These are phyloP conservation scores for Branchipolynoe longqiensis DNA, from an alignment of 2,888 invertebrate species.

Conservation along the genomic window DNA sequence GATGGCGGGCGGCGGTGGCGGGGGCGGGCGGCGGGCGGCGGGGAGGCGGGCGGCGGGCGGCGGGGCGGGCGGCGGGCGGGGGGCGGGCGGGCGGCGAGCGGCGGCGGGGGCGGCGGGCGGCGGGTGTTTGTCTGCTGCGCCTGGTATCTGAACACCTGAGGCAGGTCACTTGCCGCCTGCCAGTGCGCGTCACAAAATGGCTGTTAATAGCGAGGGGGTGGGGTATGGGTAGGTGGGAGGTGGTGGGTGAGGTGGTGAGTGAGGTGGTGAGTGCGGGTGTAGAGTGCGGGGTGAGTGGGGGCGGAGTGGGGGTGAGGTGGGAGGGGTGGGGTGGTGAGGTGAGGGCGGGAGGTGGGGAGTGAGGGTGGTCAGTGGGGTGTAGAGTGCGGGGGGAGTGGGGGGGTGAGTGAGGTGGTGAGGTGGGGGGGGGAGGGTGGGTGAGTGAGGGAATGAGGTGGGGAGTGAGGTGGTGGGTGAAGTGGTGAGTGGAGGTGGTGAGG, in stretches of 20 bases:
- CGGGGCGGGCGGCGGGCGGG: neutral
- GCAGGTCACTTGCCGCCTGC: too few relatives aligned
- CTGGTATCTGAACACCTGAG: too few relatives aligned
- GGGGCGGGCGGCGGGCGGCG: neutral
- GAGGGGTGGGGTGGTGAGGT: neutral
- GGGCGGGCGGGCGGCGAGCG: neutral
- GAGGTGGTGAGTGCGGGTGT: neutral
- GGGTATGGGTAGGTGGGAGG: constrained; percentile 2
- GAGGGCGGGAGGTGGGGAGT: constrained; percentile 13
- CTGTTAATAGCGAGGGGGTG: neutral
- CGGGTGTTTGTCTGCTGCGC: too few relatives aligned
- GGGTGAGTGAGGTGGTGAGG: neutral
- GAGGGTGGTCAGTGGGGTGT: neutral
- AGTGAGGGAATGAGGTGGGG: neutral
- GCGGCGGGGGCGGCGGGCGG: neutral
- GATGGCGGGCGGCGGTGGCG: neutral
- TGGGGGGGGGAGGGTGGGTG: neutral
- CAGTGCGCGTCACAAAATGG: too few relatives aligned
- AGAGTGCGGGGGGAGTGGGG: neutral
- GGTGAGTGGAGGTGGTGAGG: neutral
- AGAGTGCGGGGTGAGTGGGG: neutral
- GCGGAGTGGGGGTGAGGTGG: neutral
- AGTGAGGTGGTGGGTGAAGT: neutral
- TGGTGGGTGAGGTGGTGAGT: neutral
- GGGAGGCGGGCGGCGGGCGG: neutral